Conservation (phyloP, 2,888 invertebrate species). For the Himalopsyche anomala region DNA sequence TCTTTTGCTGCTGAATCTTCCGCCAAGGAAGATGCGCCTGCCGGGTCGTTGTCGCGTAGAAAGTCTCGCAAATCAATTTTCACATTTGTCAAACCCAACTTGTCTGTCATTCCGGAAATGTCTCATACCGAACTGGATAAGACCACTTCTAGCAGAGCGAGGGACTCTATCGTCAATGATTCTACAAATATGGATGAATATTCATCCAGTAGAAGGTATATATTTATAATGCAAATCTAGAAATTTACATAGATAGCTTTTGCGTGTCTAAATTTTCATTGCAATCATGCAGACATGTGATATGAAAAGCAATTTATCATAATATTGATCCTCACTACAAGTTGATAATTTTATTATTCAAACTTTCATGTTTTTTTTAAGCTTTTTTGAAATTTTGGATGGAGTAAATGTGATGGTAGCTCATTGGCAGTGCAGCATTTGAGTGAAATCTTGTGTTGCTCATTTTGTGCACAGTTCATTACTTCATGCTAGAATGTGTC, state of each 20-base stretch:
- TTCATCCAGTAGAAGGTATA: slow-evolving; percentile 71
- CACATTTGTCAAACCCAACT: slow-evolving; percentile 70
- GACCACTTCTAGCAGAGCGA: slow-evolving; percentile 64
- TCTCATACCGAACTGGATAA: slow-evolving; percentile 62
- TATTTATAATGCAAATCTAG: slow-evolving; percentile 8
- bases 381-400: no score
- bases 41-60: slow-evolving; percentile 57
- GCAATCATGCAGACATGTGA: no score
- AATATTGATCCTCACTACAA: no score
- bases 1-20: slow-evolving; percentile 55
- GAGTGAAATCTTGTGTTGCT: no score
- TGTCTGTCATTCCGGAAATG: slow-evolving; percentile 75
- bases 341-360: no score
- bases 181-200: slow-evolving; percentile 68
- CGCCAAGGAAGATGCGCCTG: slow-evolving; percentile 51
- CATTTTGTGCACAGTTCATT: no score
- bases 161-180: neutral
- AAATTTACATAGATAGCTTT: neutral
- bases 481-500: no score
- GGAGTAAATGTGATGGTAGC: no score
- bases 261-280: no score
- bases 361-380: no score
- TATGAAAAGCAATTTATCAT: no score
- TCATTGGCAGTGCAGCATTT: no score
- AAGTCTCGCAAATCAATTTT: slow-evolving; percentile 71